Evolutionary conservation across 1,140 invertebrate species (phyloP).

Genomic region (Hetaerina americana): DNA sequence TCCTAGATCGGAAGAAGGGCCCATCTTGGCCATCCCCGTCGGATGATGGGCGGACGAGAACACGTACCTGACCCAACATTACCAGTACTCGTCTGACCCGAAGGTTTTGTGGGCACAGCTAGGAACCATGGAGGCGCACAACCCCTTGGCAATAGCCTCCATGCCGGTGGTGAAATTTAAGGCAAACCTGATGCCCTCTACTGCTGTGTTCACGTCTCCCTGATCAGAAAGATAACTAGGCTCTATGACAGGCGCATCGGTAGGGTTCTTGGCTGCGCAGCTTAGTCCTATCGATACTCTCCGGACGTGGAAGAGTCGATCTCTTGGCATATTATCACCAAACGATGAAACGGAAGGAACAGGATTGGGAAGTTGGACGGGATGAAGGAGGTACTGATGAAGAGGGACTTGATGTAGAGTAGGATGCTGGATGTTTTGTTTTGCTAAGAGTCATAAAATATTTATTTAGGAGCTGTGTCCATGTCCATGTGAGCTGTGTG

Average conservation of each 20-base stretch:
- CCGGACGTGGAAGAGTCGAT: conserved; percentile 36
- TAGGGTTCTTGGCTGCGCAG: conserved; percentile 42
- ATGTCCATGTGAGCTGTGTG: too few relatives aligned
- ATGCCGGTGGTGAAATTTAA: conserved; percentile 22
- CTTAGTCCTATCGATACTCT: conserved; percentile 37
- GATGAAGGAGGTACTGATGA: too few relatives aligned
- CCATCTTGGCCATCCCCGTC: conserved; percentile 49
- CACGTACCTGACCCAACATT: conserved; percentile 41
- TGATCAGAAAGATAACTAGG: conserved; percentile 47
- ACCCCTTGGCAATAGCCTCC: conserved; percentile 17
- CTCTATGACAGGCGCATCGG: conserved; percentile 49
- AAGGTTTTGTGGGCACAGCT: conserved; percentile 19
- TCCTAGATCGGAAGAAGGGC: conserved; percentile 27
- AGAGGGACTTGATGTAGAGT: too few relatives aligned
- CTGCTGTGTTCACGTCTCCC: conserved; percentile 31
- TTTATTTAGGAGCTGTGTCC: too few relatives aligned
- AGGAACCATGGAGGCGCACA: background rate
- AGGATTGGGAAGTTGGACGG: too few relatives aligned
- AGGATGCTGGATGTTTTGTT: too few relatives aligned
- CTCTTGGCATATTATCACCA: too few relatives aligned
- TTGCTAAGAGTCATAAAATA: too few relatives aligned
- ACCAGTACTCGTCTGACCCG: conserved; percentile 22
- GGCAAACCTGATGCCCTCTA: conserved; percentile 32
- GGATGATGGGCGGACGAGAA: conserved; percentile 63
- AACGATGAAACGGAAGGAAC: too few relatives aligned